phyloP scores from a whole-genome alignment of 2,797 vertebrate genomes.

The Sebastes hopkinsi region DNA sequence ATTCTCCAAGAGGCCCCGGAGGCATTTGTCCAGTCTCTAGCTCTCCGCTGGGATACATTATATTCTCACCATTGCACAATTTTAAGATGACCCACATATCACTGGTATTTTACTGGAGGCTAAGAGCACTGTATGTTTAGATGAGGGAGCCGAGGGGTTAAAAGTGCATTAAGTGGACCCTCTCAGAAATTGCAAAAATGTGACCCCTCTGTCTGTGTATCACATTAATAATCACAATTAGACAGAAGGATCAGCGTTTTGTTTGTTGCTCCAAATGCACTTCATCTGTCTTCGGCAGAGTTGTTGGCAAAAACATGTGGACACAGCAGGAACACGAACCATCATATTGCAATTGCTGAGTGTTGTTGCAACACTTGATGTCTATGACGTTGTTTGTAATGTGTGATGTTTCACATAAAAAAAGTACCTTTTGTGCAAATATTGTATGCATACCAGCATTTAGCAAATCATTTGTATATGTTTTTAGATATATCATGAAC shows the following conservation, averaged over 20 bases:
- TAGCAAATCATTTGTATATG: not conserved
- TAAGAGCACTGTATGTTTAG: conserved; percentile 53
- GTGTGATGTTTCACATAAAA: not conserved
- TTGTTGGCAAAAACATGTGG: conserved; percentile 41
- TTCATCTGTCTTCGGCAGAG: conserved; percentile 39
- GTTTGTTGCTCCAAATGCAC: conserved; percentile 51
- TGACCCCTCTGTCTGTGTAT: conserved; percentile 47
- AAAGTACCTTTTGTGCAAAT: not conserved
- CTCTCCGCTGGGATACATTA: conserved; percentile 48
- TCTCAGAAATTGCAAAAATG: conserved; percentile 65
- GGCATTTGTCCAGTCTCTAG: conserved; percentile 36
- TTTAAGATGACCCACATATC: conserved; percentile 51
- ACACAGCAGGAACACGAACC: conserved; percentile 34
- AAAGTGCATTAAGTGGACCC: conserved; percentile 43
- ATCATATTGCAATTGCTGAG: conserved; percentile 25
- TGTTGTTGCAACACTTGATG: not conserved
- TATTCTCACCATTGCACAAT: conserved; percentile 59
- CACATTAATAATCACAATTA: conserved; percentile 49
- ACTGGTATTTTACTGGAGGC: conserved; percentile 22
- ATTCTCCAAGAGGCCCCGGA: conserved; percentile 29
- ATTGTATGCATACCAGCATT: not conserved
- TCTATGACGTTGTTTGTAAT: conserved; percentile 9
- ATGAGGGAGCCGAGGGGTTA: conserved; percentile 42
- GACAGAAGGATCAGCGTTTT: conserved; percentile 38
- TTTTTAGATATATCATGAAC: not conserved